Evolutionary conservation across 2,113 vertebrate genomes (phyloP), one percentile per base, ranked within the genome.

Genomic region (Meriones unguiculatus): DNA sequence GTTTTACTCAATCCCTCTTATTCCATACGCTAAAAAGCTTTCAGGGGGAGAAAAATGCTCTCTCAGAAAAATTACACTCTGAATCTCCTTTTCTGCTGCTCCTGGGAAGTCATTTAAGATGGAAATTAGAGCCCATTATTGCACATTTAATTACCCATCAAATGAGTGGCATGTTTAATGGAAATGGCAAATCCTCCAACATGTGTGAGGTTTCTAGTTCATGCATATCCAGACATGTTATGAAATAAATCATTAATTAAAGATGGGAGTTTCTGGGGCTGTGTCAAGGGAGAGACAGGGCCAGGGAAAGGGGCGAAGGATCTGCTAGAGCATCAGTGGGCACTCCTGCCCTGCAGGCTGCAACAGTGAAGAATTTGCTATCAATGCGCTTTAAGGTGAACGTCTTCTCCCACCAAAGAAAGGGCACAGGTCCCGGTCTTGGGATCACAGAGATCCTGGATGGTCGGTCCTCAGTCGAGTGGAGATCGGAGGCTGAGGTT

Each of bases 131-230:
- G 94, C 95, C 93, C 96, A 94, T 95, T 95, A 96, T 90, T 90
- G 90, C 89, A 95, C 94, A 97, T 97, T 98, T 97, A 98, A 98
- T 98, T 97, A 96, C 54, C 91, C 89, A 89, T 76, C 38, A 92
- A 96, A 95, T 93, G 95, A 97, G 91, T 97, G 97, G 95, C 96
- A 95, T 98, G 97, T 96, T 97, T 97, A 98, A 97, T 96, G 86
- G 89, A 97, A 97, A 96, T 95, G 87, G 97, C n/a, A 97, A 97
- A 95, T 96, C 59, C 30, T 95, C 64, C 90, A 92, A 95, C 91
- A 95, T 94, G 76, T 81, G 38, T 87, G 95, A 96, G 81, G 92
- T 97, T 96, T 97, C 72, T 78, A 94, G 97, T 91, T 97, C 89
- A 93, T 87, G 38, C 65, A 65, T 97, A 50, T 87, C 93, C 89